phyloP scores from a whole-genome alignment of 2,888 invertebrate genomes.

The Pristionchus maxplancki region DNA sequence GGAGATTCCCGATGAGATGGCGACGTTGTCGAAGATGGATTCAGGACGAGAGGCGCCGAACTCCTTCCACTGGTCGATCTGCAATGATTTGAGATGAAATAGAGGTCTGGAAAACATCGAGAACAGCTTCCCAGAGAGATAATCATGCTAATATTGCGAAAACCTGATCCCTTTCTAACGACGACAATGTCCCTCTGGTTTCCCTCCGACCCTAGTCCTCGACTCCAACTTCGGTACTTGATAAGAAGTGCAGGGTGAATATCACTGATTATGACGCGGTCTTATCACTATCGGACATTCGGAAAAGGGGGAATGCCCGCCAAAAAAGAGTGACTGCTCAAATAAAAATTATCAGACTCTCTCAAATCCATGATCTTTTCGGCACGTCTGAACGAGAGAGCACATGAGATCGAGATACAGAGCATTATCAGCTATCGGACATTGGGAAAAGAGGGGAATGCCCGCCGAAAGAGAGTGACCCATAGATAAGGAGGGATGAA shows the following conservation, averaged over 20 bases:
- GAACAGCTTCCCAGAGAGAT: too few relatives aligned
- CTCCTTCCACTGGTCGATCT: constrained; percentile 77
- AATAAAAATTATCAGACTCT: too few relatives aligned
- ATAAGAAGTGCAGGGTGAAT: constrained; percentile 23
- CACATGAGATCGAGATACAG: too few relatives aligned
- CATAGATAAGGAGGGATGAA: too few relatives aligned
- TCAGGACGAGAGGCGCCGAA: constrained; percentile 61
- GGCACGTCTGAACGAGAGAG: too few relatives aligned
- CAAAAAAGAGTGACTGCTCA: too few relatives aligned
- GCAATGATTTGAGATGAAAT: not conserved
- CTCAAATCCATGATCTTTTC: too few relatives aligned
- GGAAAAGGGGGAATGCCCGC: not conserved
- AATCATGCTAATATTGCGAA: too few relatives aligned
- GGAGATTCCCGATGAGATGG: constrained; percentile 91
- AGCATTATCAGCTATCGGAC: constrained; percentile 20
- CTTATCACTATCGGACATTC: constrained; percentile 23
- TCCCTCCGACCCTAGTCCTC: not conserved
- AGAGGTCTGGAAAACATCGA: too few relatives aligned
- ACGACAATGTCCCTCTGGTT: too few relatives aligned
- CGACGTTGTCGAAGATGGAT: constrained; percentile 79
- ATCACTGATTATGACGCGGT: not conserved
- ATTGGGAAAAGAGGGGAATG: not conserved
- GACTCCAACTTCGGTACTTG: not conserved
- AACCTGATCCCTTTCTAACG: too few relatives aligned
- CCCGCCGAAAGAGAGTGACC: not conserved